Conservation (phyloP, 2,888 invertebrate species). For the Dicycla oo region DNA sequence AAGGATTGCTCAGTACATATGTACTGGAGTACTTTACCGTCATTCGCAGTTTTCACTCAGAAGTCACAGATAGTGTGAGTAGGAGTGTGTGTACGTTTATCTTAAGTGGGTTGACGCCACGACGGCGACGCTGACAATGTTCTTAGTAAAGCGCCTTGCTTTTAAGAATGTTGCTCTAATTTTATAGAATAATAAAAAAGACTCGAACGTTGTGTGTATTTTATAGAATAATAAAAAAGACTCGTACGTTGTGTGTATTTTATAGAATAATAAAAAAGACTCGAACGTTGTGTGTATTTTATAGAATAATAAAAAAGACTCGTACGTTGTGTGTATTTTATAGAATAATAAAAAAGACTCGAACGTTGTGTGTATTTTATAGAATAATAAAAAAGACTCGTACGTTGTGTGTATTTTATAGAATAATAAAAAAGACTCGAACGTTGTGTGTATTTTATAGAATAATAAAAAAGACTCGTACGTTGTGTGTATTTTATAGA, state of each 20-base stretch:
- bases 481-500: no score
- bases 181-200: constrained; percentile 17
- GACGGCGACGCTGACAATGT: constrained; percentile 31
- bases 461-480: no score
- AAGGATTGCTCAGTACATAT: not conserved
- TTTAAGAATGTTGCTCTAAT: constrained; percentile 32
- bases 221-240: no score
- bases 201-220: not conserved
- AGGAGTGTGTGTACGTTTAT: constrained; percentile 26
- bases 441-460: no score
- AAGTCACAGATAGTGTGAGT: constrained; percentile 12
- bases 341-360: no score
- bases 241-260: no score
- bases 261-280: no score
- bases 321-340: not conserved
- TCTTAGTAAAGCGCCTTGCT: constrained; percentile 16
- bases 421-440: no score
- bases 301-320: no score
- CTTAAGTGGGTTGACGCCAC: constrained; percentile 43
- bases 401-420: no score
- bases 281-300: no score
- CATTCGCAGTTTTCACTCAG: constrained; percentile 21
- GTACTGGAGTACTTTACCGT: constrained; percentile 16
- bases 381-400: constrained; percentile 19
- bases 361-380: constrained; percentile 5